Conservation (phyloP, 2,113 vertebrate species). For the Phaetusa simplex region DNA sequence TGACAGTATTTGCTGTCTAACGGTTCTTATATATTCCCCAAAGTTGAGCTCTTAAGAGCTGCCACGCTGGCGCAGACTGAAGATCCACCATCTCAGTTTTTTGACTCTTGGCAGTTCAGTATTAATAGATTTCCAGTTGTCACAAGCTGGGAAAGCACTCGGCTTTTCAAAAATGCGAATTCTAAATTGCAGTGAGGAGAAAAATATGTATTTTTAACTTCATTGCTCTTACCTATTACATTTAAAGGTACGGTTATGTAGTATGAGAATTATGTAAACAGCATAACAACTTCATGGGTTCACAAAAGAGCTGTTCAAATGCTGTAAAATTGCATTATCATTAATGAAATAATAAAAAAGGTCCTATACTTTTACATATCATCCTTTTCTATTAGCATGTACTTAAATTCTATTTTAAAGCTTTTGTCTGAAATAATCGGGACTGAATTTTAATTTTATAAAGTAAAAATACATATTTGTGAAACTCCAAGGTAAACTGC, state of each 20-base stretch:
- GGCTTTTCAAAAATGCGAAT: not conserved
- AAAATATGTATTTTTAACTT: not conserved
- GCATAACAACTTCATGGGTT: not conserved
- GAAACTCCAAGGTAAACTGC: not conserved
- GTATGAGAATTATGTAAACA: not conserved
- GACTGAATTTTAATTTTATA: not conserved
- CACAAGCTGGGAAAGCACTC: not conserved
- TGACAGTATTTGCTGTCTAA: not conserved
- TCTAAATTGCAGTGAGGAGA: not conserved
- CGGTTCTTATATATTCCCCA: not conserved
- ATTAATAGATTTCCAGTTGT: not conserved
- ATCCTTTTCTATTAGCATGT: not conserved
- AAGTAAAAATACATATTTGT: not conserved
- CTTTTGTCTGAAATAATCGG: not conserved
- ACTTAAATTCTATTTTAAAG: not conserved
- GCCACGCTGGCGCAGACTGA: not conserved
- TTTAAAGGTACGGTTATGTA: not conserved
- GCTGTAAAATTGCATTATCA: not conserved
- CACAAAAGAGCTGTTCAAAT: not conserved
- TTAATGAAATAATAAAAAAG: not conserved
- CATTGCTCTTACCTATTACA: not conserved
- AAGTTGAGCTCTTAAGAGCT: not conserved
- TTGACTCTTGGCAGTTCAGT: not conserved
- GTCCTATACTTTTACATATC: not conserved
- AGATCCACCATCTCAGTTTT: not conserved